Evolutionary conservation across 2,797 vertebrate genomes (phyloP).

Genomic region (Sebastes goodei): DNA sequence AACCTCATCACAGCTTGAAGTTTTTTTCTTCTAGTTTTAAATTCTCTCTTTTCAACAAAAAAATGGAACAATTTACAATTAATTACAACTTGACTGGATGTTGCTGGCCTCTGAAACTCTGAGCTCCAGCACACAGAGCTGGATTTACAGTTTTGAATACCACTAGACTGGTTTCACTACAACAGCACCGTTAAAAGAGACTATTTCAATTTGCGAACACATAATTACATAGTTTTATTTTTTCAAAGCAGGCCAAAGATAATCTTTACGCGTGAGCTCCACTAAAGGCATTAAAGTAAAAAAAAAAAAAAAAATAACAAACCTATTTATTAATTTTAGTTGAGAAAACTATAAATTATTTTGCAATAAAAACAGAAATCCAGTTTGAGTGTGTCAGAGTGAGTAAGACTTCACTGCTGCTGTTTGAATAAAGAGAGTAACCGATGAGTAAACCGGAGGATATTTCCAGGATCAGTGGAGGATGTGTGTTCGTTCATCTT

Average conservation of each 20-base stretch:
- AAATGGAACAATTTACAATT: background rate
- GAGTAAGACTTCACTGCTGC: background rate
- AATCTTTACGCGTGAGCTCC: background rate
- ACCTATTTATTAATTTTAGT: background rate
- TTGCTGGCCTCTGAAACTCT: slow-evolving; percentile 4
- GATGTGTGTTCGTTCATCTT: slow-evolving; percentile 3
- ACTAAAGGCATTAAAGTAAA: background rate
- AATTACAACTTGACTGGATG: background rate
- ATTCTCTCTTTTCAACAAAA: background rate
- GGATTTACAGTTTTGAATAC: background rate
- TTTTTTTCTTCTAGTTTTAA: background rate
- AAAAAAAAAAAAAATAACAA: background rate
- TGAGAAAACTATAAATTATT: background rate
- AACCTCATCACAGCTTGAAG: background rate
- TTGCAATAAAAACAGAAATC: slow-evolving; percentile 1
- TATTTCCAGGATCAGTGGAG: background rate
- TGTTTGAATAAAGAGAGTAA: background rate
- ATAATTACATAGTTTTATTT: background rate
- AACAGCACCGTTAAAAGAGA: background rate
- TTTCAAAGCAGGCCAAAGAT: background rate
- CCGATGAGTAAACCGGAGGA: slow-evolving; percentile 6
- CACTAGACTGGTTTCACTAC: slow-evolving; percentile 35
- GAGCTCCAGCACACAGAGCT: background rate
- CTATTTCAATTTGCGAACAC: background rate
- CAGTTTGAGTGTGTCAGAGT: background rate